phyloP scores from a whole-genome alignment of 2,888 invertebrate genomes.

The Campoplex nolae region DNA sequence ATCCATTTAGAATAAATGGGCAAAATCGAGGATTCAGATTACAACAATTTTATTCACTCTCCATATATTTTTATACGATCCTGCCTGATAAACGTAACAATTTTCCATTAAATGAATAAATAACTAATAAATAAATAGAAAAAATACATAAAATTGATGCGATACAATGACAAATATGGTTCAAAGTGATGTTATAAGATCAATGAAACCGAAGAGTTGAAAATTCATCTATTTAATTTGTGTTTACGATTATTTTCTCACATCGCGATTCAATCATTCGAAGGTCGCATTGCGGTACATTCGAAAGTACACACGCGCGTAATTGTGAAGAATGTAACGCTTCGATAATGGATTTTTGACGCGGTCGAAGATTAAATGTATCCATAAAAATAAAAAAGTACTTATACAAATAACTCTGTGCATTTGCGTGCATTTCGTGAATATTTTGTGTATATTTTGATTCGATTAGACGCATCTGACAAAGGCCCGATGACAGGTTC shows the following conservation, averaged over 20 bases:
- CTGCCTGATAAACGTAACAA: background rate
- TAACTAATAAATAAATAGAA: background rate
- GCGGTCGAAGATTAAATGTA: background rate
- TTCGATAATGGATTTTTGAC: slow-evolving; percentile 11
- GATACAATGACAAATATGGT: background rate
- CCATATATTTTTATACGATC: background rate
- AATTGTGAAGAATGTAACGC: slow-evolving; percentile 21
- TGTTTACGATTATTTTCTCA: background rate
- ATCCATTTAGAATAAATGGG: too few relatives aligned
- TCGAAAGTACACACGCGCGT: slow-evolving; percentile 57
- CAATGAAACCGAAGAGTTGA: background rate
- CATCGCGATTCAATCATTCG: slow-evolving; percentile 49
- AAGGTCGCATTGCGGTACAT: slow-evolving; percentile 65
- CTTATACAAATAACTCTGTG: background rate
- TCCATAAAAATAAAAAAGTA: background rate
- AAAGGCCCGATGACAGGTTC: slow-evolving; percentile 76
- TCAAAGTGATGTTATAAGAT: background rate
- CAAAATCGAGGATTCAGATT: background rate
- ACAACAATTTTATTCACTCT: background rate
- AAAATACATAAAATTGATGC: background rate
- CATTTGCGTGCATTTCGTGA: background rate
- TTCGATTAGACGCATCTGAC: slow-evolving; percentile 69
- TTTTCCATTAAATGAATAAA: slow-evolving; percentile 8
- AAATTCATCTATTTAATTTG: background rate
- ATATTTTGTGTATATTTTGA: slow-evolving; percentile 10